Base-by-base conservation (phyloP, 1,140 invertebrate genomes). In the Brachionus manjavacas region DNA sequence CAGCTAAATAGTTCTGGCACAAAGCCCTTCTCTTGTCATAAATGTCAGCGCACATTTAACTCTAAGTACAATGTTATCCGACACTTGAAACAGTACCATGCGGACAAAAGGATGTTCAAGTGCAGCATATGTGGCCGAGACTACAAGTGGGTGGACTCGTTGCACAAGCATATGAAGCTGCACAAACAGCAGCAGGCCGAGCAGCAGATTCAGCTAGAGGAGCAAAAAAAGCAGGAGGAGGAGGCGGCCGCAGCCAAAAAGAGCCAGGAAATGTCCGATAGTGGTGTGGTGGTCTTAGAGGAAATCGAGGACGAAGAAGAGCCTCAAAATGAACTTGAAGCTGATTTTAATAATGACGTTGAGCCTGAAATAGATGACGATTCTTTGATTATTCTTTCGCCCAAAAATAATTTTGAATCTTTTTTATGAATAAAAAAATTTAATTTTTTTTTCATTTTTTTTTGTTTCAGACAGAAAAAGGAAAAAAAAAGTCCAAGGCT, bases 141-240 rank as follows among this genome's bases (percentile, higher is more conserved):
- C 14, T 76, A 76, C 43, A 76, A 76, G 16, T 76, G 72, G 72
- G 41, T 76, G 14, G 72, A 76, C 43, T 76, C 72, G 23, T 11
- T 76, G 20, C 72, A 76, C 43, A 76, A 76, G 43, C 72, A 76
- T 28, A 76, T 76, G 72, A 76, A 76, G 41, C 20, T 76, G 16
- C 72, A 76, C 20, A 76, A 76, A 9, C 72, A 76, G 16, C 39
- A 72, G 35, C 6, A 41, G n/a, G n/a, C n/a, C n/a, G n/a, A n/a
- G n/a, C 68, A 72, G 28, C 9, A 39, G 25, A 3, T 0, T 12
- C 9, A 39, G 25, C 2, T 0, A 0, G 68, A 72, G 7, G n/a
- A 35, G 14, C 12, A 43, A 41, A 72, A 72, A 9, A 16, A 16
- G 11, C 14, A 41, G 28, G 68, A 72, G 14, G 28, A 35, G n/a